These are phyloP conservation scores for Linnaemya tessellans DNA, from an alignment of 2,888 invertebrate species.

Conservation along the genomic window DNA sequence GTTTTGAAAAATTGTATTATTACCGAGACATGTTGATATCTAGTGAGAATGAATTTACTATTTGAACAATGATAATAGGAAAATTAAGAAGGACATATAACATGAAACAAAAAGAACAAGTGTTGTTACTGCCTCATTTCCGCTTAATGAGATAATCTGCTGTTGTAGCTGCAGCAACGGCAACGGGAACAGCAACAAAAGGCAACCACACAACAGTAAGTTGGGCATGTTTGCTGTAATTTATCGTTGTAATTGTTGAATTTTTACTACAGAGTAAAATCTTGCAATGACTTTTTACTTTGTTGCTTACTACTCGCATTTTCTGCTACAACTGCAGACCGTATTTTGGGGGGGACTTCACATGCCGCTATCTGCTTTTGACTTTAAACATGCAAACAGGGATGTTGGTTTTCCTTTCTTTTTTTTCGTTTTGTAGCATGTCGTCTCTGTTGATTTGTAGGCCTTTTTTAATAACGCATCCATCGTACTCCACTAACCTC, in stretches of 20 bases:
- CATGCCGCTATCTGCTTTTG: background rate
- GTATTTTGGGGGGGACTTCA: slow-evolving; percentile 12
- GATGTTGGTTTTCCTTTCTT: slow-evolving; percentile 33
- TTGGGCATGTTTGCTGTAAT: slow-evolving; percentile 64
- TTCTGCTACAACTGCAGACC: background rate
- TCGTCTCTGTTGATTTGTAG: slow-evolving; percentile 65
- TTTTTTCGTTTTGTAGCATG: background rate
- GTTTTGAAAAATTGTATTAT: slow-evolving; percentile 64
- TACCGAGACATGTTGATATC: slow-evolving; percentile 61
- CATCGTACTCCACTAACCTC: slow-evolving; percentile 21
- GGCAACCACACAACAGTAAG: slow-evolving; percentile 29
- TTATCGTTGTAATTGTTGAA: slow-evolving; percentile 67
- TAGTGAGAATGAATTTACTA: slow-evolving; percentile 33
- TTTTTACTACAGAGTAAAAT: slow-evolving; percentile 55
- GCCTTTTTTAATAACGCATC: slow-evolving; percentile 66
- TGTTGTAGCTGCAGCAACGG: slow-evolving; percentile 32
- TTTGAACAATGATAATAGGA: slow-evolving; percentile 55
- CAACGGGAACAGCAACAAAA: slow-evolving; percentile 29
- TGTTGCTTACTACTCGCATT: slow-evolving; percentile 55
- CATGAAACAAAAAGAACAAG: slow-evolving; percentile 58
- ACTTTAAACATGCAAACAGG: background rate
- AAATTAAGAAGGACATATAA: slow-evolving; percentile 51
- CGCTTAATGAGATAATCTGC: slow-evolving; percentile 81
- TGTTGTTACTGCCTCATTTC: slow-evolving; percentile 74
- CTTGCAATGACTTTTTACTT: slow-evolving; percentile 63